phyloP scores from a whole-genome alignment of 2,113 vertebrate species.

The Notechis scutatus region DNA sequence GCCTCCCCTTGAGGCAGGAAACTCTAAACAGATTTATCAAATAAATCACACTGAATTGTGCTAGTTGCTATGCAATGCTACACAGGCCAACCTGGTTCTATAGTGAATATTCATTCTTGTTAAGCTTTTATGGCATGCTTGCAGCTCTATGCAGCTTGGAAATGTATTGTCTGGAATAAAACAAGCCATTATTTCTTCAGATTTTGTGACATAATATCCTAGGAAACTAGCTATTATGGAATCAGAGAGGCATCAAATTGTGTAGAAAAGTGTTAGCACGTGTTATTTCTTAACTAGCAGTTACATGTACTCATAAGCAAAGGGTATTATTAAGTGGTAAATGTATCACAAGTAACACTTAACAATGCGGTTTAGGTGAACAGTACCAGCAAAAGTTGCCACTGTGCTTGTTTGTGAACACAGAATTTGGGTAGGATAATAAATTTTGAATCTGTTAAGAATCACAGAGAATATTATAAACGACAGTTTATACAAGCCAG shows the following conservation, averaged over 20 bases:
- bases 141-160: conserved; percentile 63
- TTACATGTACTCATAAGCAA: conserved; percentile 80
- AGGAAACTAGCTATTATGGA: conserved; percentile 80
- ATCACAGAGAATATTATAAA: not conserved
- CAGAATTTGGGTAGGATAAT: not conserved
- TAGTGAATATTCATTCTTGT: conserved; percentile 35
- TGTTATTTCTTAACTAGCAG: conserved; percentile 81
- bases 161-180: conserved; percentile 76
- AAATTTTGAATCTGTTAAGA: not conserved
- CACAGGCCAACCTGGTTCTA: conserved; percentile 25
- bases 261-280: conserved; percentile 67
- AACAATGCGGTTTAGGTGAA: conserved; percentile 77
- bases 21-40: conserved; percentile 35
- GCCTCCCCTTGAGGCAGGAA: conserved; percentile 37
- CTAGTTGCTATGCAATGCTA: conserved; percentile 35
- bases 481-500: not conserved
- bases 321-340: conserved; percentile 79
- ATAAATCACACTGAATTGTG: conserved; percentile 17
- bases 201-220: conserved; percentile 81
- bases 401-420: conserved; percentile 58
- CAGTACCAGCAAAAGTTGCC: conserved; percentile 67
- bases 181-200: conserved; percentile 80
- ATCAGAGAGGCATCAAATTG: conserved; percentile 74
- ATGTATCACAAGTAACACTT: conserved; percentile 79
- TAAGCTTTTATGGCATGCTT: conserved; percentile 52